Evolutionary conservation across 2,888 invertebrate species (phyloP).

Genomic region (Trachelus iudaicus): DNA sequence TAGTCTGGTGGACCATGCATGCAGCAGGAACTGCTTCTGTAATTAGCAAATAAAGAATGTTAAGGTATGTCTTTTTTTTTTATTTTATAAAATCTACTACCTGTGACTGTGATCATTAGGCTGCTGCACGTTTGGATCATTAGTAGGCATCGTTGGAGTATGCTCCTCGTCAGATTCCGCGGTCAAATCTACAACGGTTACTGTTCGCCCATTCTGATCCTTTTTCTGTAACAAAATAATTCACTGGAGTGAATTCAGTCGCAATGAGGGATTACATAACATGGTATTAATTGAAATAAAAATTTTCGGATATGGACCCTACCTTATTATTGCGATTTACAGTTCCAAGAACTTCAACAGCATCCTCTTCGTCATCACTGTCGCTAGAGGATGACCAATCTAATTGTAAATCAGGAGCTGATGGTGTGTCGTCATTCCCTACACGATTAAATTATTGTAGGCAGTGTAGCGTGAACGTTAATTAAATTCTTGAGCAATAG

Average conservation of each 20-base stretch:
- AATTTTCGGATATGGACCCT: neutral
- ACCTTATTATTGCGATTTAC: slow-evolving; percentile 51
- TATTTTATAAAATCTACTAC: slow-evolving; percentile 23
- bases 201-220: slow-evolving; percentile 61
- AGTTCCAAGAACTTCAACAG: slow-evolving; percentile 65
- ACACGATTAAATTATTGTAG: neutral
- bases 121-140: slow-evolving; percentile 36
- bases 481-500: neutral
- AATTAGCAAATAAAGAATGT: slow-evolving; percentile 16
- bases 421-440: slow-evolving; percentile 67
- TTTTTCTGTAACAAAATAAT: slow-evolving; percentile 12
- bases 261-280: neutral
- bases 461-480: neutral
- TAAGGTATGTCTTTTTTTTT: neutral
- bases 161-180: slow-evolving; percentile 70
- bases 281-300: neutral
- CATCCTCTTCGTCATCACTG: slow-evolving; percentile 72
- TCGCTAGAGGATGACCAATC: slow-evolving; percentile 79
- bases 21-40: slow-evolving; percentile 41
- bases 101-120: slow-evolving; percentile 40
- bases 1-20: slow-evolving; percentile 39
- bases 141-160: slow-evolving; percentile 31
- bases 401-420: slow-evolving; percentile 80
- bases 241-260: neutral
- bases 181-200: slow-evolving; percentile 71